These are phyloP conservation scores for Horisme vitalbata DNA, from an alignment of 2,888 invertebrate genomes.

Conservation along the genomic window DNA sequence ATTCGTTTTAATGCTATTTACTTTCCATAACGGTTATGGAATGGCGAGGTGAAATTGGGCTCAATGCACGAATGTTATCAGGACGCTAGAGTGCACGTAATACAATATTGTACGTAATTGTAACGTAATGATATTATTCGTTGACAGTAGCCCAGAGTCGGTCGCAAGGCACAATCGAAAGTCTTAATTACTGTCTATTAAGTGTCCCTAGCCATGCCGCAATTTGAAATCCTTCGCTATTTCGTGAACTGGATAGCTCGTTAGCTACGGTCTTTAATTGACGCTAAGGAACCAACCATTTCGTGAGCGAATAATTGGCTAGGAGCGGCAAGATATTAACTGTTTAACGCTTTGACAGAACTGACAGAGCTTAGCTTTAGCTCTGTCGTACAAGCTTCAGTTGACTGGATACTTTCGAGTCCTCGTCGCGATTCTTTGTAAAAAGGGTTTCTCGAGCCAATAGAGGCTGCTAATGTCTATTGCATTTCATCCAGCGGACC, in stretches of 20 bases:
- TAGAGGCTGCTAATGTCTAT: not conserved
- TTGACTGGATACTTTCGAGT: not conserved
- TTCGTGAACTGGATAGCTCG: no score
- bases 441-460: no score
- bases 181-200: no score
- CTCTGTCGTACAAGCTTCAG: not conserved
- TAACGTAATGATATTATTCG: not conserved
- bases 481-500: not conserved
- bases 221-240: no score
- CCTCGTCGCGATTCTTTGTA: no score
- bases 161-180: not conserved
- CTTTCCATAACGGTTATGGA: not conserved
- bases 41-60: not conserved
- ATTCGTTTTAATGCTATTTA: conserved; percentile 27
- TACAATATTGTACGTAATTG: not conserved
- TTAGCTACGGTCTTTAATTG: no score
- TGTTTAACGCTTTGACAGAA: not conserved
- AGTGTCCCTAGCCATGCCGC: conserved; percentile 5
- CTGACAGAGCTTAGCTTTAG: not conserved
- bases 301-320: not conserved
- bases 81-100: conserved; percentile 1
- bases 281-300: conserved; percentile 5
- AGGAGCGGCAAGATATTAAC: not conserved
- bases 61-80: conserved; percentile 2
- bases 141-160: not conserved